Conservation (phyloP, 2,888 invertebrate genomes). For the Stictocephala bisonia region DNA sequence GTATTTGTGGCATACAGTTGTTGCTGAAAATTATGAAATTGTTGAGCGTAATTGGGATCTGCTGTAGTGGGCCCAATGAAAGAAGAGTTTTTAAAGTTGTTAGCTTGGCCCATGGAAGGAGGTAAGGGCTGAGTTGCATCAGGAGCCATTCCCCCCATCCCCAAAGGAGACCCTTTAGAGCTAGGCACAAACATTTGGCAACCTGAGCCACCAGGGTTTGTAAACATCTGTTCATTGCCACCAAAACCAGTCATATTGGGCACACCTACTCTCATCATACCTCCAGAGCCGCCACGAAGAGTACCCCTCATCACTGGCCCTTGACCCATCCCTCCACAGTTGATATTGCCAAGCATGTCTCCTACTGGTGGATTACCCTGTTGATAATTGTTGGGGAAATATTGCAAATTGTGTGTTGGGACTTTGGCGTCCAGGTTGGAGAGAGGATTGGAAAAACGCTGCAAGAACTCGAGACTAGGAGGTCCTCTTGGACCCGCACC, state of each 20-base stretch:
- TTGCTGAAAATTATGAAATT: constrained; percentile 96
- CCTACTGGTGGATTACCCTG: constrained; percentile 52
- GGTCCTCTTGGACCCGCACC: constrained; percentile 80
- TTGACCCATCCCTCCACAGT: constrained; percentile 63
- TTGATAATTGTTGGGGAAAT: constrained; percentile 71
- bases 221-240: constrained; percentile 53
- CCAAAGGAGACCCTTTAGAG: constrained; percentile 65
- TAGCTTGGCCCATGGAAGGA: constrained; percentile 80
- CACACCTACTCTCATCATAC: constrained; percentile 54
- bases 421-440: constrained; percentile 77
- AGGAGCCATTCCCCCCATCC: constrained; percentile 64
- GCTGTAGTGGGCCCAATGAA: constrained; percentile 88
- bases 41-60: constrained; percentile 93
- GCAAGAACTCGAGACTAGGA: constrained; percentile 90
- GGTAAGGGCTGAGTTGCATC: constrained; percentile 78
- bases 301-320: constrained; percentile 63
- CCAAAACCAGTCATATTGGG: constrained; percentile 54
- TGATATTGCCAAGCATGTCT: constrained; percentile 58
- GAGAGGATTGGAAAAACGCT: constrained; percentile 88
- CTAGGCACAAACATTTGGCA: constrained; percentile 56
- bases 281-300: constrained; percentile 52
- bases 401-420: constrained; percentile 77
- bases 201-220: constrained; percentile 50
- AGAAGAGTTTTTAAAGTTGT: constrained; percentile 75
- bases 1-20: constrained; percentile 91